Conservation (phyloP, 1,140 invertebrate genomes). For the Musca domestica region DNA sequence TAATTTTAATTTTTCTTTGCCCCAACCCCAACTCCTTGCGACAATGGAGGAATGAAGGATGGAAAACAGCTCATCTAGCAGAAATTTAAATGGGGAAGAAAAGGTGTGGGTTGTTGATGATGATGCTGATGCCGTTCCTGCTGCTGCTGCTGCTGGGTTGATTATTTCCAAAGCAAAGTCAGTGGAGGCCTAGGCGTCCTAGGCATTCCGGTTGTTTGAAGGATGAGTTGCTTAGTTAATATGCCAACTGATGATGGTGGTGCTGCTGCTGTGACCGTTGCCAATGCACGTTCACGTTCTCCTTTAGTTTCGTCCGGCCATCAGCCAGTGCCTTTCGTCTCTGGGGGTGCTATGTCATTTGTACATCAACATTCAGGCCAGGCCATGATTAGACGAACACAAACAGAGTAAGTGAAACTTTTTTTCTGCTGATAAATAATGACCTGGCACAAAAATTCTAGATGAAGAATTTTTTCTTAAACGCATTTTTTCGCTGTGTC, state of each 20-base stretch:
- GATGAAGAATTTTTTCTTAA: constrained; percentile 8
- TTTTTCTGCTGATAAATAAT: constrained; percentile 43
- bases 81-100: background rate
- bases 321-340: background rate
- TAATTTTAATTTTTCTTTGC: constrained; percentile 52
- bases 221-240: constrained; percentile 17
- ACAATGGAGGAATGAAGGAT: background rate
- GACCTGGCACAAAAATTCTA: constrained; percentile 32
- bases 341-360: constrained; percentile 16
- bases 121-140: too few species aligned
- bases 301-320: background rate
- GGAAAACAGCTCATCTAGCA: constrained; percentile 16
- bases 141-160: background rate
- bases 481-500: too few species aligned
- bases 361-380: constrained; percentile 17
- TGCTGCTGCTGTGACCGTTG: too few species aligned
- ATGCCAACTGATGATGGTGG: background rate
- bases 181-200: background rate
- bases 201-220: background rate
- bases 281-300: too few species aligned
- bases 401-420: constrained; percentile 3
- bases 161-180: constrained; percentile 1
- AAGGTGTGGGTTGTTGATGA: constrained; percentile 4
- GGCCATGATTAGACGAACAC: constrained; percentile 11
- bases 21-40: background rate